A percentile compares a stretch with the other conserved stretches of the same genome.
These are phyloP conservation scores for Lycocorax pyrrhopterus DNA, from an alignment of 2,113 vertebrate species.

Conservation along the genomic window DNA sequence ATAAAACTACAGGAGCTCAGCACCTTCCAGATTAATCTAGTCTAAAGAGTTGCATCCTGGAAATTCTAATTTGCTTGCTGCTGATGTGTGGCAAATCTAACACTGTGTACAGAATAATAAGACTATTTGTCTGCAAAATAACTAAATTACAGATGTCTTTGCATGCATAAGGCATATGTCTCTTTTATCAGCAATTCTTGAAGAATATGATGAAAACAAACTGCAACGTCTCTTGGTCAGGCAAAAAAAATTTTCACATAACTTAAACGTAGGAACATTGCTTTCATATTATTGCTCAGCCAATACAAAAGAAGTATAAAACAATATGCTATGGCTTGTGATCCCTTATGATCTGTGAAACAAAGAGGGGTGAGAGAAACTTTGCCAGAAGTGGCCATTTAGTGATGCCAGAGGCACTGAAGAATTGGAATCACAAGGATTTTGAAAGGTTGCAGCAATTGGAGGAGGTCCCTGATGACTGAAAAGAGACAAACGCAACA, in stretches of 20 bases:
- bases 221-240: not conserved
- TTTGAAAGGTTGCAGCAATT: not conserved
- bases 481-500: not conserved
- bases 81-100: not conserved
- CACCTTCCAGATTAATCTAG: not conserved
- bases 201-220: not conserved
- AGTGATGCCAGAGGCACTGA: not conserved
- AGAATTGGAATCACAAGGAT: not conserved
- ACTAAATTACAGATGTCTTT: not conserved
- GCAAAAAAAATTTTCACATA: not conserved
- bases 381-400: not conserved
- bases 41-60: not conserved
- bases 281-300: not conserved
- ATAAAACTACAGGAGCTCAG: not conserved
- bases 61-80: conserved; percentile 1
- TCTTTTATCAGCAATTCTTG: not conserved
- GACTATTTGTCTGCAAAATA: not conserved
- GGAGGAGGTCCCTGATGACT: not conserved
- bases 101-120: not conserved
- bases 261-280: not conserved
- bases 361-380: not conserved
- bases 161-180: not conserved
- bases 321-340: not conserved
- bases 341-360: not conserved
- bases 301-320: not conserved